These are phyloP conservation scores for Nothocercus nigrocapillus DNA, from an alignment of 2,113 vertebrate genomes.

Conservation along the genomic window DNA sequence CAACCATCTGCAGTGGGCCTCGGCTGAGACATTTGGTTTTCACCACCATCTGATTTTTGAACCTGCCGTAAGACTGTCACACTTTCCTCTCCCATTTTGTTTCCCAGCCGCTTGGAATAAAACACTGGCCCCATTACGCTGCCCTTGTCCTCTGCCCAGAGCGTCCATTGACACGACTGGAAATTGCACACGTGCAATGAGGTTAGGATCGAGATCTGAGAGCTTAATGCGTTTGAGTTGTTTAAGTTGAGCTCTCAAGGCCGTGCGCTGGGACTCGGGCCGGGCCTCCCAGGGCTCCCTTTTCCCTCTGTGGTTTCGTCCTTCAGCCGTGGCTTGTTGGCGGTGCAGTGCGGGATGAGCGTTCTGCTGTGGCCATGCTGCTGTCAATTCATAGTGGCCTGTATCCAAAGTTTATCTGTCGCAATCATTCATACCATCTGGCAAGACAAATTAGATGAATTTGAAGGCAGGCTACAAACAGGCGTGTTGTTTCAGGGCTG, in stretches of 20 bases:
- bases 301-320: conserved; percentile 55
- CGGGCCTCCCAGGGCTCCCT: conserved; percentile 26
- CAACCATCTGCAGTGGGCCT: conserved; percentile 24
- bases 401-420: conserved; percentile 74
- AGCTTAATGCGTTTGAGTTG: conserved; percentile 40
- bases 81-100: not conserved
- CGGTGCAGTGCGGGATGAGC: conserved; percentile 6
- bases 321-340: conserved; percentile 70
- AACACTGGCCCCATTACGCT: not conserved
- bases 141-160: not conserved
- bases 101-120: not conserved
- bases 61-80: conserved; percentile 6
- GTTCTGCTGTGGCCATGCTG: conserved; percentile 57
- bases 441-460: conserved; percentile 74
- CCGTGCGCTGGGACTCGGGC: conserved; percentile 36
- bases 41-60: conserved; percentile 15
- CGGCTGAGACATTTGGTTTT: not conserved
- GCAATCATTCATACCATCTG: conserved; percentile 76
- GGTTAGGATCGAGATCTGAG: conserved; percentile 9
- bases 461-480: conserved; percentile 68
- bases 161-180: not conserved
- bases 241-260: conserved; percentile 60
- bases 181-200: not conserved
- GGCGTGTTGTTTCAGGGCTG: conserved; percentile 65
- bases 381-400: conserved; percentile 76